phyloP scores from a whole-genome alignment of 2,888 invertebrate genomes.

The Polylopha cassiicola region DNA sequence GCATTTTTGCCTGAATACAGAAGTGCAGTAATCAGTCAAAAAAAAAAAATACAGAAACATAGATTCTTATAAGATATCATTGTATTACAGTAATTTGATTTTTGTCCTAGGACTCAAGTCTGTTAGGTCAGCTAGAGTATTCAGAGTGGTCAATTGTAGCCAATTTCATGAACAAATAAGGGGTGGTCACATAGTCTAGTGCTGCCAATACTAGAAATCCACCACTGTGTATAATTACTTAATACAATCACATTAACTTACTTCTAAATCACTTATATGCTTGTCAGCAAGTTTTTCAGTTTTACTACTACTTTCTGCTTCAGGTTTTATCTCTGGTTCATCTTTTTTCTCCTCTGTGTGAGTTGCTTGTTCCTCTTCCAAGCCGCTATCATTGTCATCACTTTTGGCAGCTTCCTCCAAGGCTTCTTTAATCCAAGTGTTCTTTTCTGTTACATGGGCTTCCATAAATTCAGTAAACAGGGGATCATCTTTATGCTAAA shows the following conservation, averaged over 20 bases:
- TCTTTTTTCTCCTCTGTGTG: slow-evolving; percentile 27
- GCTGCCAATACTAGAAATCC: too few relatives aligned
- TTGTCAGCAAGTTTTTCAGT: slow-evolving; percentile 81
- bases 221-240: too few relatives aligned
- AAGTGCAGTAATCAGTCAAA: too few relatives aligned
- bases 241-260: too few relatives aligned
- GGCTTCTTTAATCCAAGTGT: slow-evolving; percentile 61
- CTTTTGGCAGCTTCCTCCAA: slow-evolving; percentile 49
- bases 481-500: slow-evolving; percentile 90
- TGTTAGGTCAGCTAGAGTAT: too few relatives aligned
- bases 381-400: slow-evolving; percentile 52
- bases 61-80: background rate
- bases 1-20: too few relatives aligned
- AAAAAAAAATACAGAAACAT: background rate
- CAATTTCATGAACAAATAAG: too few relatives aligned
- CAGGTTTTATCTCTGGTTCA: slow-evolving; percentile 29
- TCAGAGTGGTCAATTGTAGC: too few relatives aligned
- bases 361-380: slow-evolving; percentile 43
- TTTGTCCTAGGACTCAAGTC: too few relatives aligned
- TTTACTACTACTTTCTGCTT: slow-evolving; percentile 43
- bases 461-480: slow-evolving; percentile 93
- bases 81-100: too few relatives aligned
- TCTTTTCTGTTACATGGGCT: slow-evolving; percentile 81
- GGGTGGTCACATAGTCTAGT: too few relatives aligned
- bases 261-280: slow-evolving; percentile 87